Percentiles rank a stretch among this genome's conserved stretches.
phyloP scores from a whole-genome alignment of 2,888 invertebrate species.

The Clivina fossor region DNA sequence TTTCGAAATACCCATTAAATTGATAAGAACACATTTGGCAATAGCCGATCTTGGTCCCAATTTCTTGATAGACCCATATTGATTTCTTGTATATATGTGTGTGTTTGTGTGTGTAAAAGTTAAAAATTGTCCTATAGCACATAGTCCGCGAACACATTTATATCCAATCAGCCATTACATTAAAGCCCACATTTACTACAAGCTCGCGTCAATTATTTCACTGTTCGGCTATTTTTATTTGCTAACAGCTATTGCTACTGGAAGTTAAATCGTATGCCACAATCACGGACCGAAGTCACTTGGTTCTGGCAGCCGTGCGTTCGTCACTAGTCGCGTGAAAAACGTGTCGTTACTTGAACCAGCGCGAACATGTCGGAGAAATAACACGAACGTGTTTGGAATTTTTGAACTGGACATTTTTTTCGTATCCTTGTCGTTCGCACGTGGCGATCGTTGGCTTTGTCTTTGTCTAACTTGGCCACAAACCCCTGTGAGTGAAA shows the following conservation, averaged over 20 bases:
- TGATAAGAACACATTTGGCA: too few species aligned
- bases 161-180: slow-evolving; percentile 33
- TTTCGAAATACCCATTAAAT: too few species aligned
- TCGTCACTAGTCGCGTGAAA: slow-evolving; percentile 11
- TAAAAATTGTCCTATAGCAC: slow-evolving; percentile 31
- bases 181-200: slow-evolving; percentile 25
- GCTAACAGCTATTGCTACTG: slow-evolving; percentile 51
- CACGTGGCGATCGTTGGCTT: slow-evolving; percentile 5
- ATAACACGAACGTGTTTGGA: slow-evolving; percentile 49
- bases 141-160: slow-evolving; percentile 33
- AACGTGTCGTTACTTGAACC: slow-evolving; percentile 41
- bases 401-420: slow-evolving; percentile 45
- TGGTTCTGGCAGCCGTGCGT: slow-evolving; percentile 1
- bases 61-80: too few species aligned
- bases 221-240: slow-evolving; percentile 48
- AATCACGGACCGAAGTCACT: slow-evolving; percentile 7
- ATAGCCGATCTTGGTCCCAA: too few species aligned
- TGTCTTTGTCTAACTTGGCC: slow-evolving; percentile 19
- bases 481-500: slow-evolving; percentile 25
- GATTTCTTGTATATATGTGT: too few species aligned
- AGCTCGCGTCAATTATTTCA: slow-evolving; percentile 37
- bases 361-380: slow-evolving; percentile 45
- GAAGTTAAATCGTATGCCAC: slow-evolving; percentile 37
- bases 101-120: too few species aligned
- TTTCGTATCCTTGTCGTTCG: slow-evolving; percentile 41